Percentiles rank a stretch among this genome's conserved stretches.
Evolutionary conservation across 2,888 invertebrate species (phyloP).

Genomic region (Orthosia gracilis): DNA sequence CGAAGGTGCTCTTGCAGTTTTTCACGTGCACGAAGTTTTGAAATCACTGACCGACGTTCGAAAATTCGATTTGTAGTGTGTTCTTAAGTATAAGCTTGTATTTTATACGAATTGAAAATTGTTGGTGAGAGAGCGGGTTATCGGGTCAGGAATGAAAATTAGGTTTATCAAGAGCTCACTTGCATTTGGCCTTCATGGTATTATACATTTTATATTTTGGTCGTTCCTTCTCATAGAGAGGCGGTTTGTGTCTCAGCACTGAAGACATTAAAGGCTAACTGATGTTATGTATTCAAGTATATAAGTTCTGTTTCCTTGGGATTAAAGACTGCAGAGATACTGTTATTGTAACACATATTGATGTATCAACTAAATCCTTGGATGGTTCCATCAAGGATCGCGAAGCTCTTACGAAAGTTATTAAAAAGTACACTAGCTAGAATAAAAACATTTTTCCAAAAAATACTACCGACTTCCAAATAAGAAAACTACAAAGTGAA

Average conservation of each 20-base stretch:
- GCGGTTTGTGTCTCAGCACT: too few species aligned
- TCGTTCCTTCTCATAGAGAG: too few species aligned
- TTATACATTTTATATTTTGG: too few species aligned
- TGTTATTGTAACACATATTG: not conserved
- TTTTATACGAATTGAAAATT: conserved; percentile 20
- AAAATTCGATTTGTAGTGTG: conserved; percentile 63
- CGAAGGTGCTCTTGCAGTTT: conserved; percentile 70
- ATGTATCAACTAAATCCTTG: not conserved
- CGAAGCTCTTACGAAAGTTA: not conserved
- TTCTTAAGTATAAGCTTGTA: conserved; percentile 23
- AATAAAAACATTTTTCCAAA: too few species aligned
- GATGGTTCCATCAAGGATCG: not conserved
- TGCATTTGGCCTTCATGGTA: not conserved
- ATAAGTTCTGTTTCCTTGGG: not conserved
- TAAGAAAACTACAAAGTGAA: too few species aligned
- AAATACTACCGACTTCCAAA: too few species aligned
- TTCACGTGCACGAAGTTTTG: conserved; percentile 73
- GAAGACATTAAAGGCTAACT: not conserved
- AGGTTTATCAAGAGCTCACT: conserved; percentile 1
- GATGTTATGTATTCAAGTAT: not conserved
- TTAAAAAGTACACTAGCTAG: not conserved
- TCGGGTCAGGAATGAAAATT: not conserved
- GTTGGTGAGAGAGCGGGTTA: conserved; percentile 1
- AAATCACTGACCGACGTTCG: conserved; percentile 64
- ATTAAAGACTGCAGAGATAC: too few species aligned